These are phyloP conservation scores for Microtus pennsylvanicus DNA, from an alignment of 2,113 vertebrate species.

Conservation along the genomic window DNA sequence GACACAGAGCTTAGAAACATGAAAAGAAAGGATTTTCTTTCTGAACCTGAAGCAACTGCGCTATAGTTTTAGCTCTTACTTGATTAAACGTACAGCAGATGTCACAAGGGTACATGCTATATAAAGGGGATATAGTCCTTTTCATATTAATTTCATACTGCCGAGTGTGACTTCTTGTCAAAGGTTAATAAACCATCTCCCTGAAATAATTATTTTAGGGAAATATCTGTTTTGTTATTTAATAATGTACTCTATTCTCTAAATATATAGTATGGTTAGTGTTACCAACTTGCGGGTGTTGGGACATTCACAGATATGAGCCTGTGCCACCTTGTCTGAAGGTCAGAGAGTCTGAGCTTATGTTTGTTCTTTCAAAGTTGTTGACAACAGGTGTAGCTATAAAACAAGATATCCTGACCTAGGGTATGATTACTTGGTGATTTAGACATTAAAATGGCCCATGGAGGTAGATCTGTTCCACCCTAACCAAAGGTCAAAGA, in stretches of 20 bases:
- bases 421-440: too few relatives aligned
- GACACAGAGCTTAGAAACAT: not conserved
- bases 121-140: not conserved
- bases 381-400: too few relatives aligned
- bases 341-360: too few relatives aligned
- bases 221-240: constrained; percentile 30
- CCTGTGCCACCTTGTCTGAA: too few relatives aligned
- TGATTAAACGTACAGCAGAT: not conserved
- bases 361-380: too few relatives aligned
- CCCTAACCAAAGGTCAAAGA: too few relatives aligned
- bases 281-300: not conserved
- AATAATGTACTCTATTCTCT: constrained; percentile 24
- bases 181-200: not conserved
- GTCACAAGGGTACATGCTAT: not conserved
- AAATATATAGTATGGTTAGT: not conserved
- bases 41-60: not conserved
- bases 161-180: not conserved
- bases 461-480: too few relatives aligned
- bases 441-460: too few relatives aligned
- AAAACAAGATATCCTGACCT: too few relatives aligned
- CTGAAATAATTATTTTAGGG: not conserved
- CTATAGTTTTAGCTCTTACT: not conserved
- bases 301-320: too few relatives aligned
- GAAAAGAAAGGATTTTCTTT: not conserved
- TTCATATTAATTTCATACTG: not conserved